Percentiles rank a stretch among this genome's conserved stretches.
Conservation (phyloP, 2,113 vertebrate species). For the Syngnathus floridae region DNA sequence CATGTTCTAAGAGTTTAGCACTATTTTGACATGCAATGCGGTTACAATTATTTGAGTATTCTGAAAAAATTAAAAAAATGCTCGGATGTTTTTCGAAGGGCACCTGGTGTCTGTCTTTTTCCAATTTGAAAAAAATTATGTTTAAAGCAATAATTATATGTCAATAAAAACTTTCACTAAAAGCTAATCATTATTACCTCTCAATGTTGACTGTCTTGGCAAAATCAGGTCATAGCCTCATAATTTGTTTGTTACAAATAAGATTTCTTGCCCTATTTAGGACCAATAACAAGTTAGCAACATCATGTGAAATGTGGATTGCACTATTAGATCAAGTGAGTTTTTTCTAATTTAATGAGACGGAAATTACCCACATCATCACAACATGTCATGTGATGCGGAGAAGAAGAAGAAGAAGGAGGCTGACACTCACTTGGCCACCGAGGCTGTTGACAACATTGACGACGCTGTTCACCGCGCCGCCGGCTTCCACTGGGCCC, state of each 20-base stretch:
- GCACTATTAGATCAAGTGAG: not conserved
- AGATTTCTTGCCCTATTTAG: not conserved
- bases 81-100: no score
- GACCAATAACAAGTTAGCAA: not conserved
- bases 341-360: slow-evolving; percentile 1
- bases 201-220: no score
- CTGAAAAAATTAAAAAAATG: not conserved
- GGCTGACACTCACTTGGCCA: slow-evolving; percentile 63
- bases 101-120: no score
- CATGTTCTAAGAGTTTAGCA: not conserved
- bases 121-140: no score
- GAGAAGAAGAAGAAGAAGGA: slow-evolving; percentile 8
- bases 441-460: slow-evolving; percentile 58
- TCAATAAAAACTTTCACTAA: no score
- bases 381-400: slow-evolving; percentile 22
- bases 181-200: no score
- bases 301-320: not conserved
- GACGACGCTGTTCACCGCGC: slow-evolving; percentile 47
- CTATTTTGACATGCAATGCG: not conserved
- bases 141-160: no score
- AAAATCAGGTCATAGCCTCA: not conserved
- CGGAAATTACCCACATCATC: not conserved
- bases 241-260: not conserved
- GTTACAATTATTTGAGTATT: not conserved
- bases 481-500: slow-evolving; percentile 67